Evolutionary conservation across 2,113 vertebrate genomes (phyloP).

Genomic region (Hemiscyllium ocellatum): DNA sequence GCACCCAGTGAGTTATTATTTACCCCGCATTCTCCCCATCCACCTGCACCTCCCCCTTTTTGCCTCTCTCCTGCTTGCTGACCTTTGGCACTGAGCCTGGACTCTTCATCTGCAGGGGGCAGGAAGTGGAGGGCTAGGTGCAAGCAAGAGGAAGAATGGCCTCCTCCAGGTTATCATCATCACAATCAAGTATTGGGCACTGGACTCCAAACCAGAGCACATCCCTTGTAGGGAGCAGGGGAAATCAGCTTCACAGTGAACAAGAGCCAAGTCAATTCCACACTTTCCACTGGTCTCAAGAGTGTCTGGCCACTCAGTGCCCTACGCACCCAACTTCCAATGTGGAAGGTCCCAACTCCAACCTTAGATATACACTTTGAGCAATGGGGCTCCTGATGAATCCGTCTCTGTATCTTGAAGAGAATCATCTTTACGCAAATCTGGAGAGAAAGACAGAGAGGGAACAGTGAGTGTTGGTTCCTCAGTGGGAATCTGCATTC

Average conservation of each 20-base stretch:
- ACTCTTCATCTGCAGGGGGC: neutral
- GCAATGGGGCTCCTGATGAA: conserved; percentile 81
- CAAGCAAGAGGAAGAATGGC: neutral
- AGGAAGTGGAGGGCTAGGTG: neutral
- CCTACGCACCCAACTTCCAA: too few relatives aligned
- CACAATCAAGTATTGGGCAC: neutral
- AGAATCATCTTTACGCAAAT: conserved; percentile 66
- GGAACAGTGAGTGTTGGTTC: conserved; percentile 47
- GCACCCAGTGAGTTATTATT: neutral
- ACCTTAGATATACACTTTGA: conserved; percentile 48
- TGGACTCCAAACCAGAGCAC: neutral
- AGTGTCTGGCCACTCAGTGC: neutral
- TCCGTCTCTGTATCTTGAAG: conserved; percentile 77
- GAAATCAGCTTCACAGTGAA: neutral
- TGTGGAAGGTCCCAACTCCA: neutral
- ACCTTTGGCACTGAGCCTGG: neutral
- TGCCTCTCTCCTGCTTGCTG: neutral
- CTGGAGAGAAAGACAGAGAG: conserved; percentile 54
- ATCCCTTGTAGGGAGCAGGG: neutral
- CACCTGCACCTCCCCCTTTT: neutral
- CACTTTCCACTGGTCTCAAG: neutral
- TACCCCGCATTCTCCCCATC: neutral
- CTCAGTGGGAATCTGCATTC: neutral
- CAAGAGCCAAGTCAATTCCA: neutral
- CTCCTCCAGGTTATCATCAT: neutral